Evolutionary conservation across 2,113 vertebrate species (phyloP).

Genomic region (Pyrgilauda ruficollis): DNA sequence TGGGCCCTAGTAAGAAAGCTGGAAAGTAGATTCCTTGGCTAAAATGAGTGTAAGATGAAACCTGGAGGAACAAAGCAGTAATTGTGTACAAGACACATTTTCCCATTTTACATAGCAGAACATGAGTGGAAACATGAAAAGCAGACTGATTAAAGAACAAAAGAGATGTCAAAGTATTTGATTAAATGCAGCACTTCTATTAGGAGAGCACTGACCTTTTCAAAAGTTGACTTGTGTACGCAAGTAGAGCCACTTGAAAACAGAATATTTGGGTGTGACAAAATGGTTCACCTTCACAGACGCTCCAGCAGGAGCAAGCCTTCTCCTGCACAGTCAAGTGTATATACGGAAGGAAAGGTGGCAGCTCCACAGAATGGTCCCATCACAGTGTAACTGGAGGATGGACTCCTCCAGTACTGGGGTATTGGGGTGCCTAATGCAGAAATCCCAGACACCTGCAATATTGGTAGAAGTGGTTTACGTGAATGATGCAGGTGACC

Average conservation of each 20-base stretch:
- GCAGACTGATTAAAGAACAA: neutral
- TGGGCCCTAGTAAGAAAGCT: neutral
- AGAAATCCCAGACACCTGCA: neutral
- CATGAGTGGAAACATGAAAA: neutral
- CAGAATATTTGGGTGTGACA: neutral
- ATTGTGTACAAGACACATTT: neutral
- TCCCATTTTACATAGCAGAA: neutral
- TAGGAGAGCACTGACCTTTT: neutral
- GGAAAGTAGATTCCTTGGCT: neutral
- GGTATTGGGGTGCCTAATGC: neutral
- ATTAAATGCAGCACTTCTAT: neutral
- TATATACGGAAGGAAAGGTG: neutral
- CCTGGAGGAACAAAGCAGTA: neutral
- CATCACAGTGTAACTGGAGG: neutral
- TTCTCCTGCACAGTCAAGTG: fast-evolving
- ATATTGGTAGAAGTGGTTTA: neutral
- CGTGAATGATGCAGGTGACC: neutral
- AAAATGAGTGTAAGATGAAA: neutral
- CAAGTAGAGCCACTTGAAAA: neutral
- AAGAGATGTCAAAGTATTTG: neutral
- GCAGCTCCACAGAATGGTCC: neutral
- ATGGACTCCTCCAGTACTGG: neutral
- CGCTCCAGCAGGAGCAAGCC: neutral
- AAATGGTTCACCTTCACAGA: neutral
- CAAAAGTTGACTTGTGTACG: neutral